Conservation (phyloP, 2,888 invertebrate species). For the Yponomeuta malinellus region DNA sequence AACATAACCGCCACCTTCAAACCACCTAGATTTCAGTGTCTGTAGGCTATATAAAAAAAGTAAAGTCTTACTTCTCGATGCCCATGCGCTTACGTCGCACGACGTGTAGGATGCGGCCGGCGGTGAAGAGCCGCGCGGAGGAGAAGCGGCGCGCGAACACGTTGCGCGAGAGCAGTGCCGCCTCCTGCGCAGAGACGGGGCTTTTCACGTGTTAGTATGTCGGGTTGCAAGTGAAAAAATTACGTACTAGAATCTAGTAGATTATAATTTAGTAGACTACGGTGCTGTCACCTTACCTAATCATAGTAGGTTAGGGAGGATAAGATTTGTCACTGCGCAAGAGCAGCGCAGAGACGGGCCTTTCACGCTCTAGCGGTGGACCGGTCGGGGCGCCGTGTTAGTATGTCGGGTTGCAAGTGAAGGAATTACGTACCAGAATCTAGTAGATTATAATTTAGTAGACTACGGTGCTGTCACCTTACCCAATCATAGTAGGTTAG, state of each 20-base stretch:
- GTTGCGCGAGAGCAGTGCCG: constrained; percentile 79
- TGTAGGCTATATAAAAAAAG: background rate
- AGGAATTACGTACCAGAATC: too few relatives aligned
- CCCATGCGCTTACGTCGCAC: constrained; percentile 81
- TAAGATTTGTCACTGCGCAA: constrained; percentile 67
- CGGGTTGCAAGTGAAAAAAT: too few relatives aligned
- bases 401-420: background rate
- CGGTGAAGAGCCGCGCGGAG: constrained; percentile 82
- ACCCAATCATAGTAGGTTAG: too few relatives aligned
- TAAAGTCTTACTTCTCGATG: constrained; percentile 73
- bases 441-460: too few relatives aligned
- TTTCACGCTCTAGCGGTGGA: background rate
- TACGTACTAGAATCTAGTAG: too few relatives aligned
- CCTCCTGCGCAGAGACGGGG: constrained; percentile 63
- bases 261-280: too few relatives aligned
- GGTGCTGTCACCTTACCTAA: too few relatives aligned
- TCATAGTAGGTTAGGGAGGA: too few relatives aligned
- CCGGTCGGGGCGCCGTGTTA: background rate
- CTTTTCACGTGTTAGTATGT: background rate
- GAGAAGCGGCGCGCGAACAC: constrained; percentile 81
- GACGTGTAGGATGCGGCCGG: constrained; percentile 88
- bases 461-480: too few relatives aligned
- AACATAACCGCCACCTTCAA: too few relatives aligned
- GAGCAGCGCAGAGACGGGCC: constrained; percentile 45
- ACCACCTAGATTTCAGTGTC: too few relatives aligned